Evolutionary conservation across 2,888 invertebrate species (phyloP), one percentile per base, ranked within the genome.

Genomic region (Drosophila mercatorum): DNA sequence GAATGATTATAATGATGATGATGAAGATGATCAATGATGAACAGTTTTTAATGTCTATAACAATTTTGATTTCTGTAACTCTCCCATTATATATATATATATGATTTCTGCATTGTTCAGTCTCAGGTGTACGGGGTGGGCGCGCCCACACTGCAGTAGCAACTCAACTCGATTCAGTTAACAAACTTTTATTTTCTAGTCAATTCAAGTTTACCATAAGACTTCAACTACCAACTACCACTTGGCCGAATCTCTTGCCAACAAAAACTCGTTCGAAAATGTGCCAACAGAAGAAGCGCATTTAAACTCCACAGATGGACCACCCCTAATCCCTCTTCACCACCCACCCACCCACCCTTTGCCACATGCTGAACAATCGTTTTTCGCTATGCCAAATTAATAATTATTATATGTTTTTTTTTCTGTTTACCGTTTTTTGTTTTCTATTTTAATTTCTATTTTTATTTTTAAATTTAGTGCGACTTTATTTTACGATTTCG

Each of bases 131-230:
- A 28, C 7, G 14, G 53, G 47, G 22, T 46, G 43, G 22, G 22
- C 22, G 2, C 6, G 31, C 31, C 46, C 2, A 4, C 11, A 26
- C 47, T n/a, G 22, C 28, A 40, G 46, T 17, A 60, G 55, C 58
- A 55, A 44, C 57, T 41, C 41, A 36, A 12, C 57, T 41, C 41
- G 52, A 12, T 34, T 34, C 49, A 34, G 34, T 34, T 28, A 22
- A 52, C 17, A 58, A 72, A 67, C 77, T 72, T 76, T 61, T 47
- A 38, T 67, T 77, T 61, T 83, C 83, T 83, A 83, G 83, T 83
- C 83, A 83, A 74, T 41, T 66, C 65, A 68, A 69, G 68, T 61
- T 75, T 71, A 59, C 58, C 44, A 52, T 59, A 62, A 65, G 71
- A 73, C 77, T 77, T 72, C 68, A 51, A 68, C 40, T 55, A 51